A percentile compares a stretch with the other conserved stretches of the same genome.
phyloP scores from a whole-genome alignment of 2,113 vertebrate species.

The Thomomys bottae region DNA sequence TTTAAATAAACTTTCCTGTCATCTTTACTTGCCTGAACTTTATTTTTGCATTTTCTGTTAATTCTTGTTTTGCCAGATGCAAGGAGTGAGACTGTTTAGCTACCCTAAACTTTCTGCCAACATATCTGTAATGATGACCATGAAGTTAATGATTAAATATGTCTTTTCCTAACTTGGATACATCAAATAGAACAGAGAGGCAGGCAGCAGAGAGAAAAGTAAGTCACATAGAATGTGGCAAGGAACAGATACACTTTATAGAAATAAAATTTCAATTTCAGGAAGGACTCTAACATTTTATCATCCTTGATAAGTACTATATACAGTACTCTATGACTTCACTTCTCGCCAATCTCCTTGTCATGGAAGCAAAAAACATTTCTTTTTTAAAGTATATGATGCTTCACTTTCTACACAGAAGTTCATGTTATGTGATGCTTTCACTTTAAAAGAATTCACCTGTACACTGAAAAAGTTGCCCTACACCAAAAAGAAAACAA shows the following conservation, averaged over 20 bases:
- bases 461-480: background rate
- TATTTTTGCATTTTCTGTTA: no score
- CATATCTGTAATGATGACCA: no score
- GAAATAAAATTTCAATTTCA: background rate
- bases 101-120: no score
- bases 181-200: no score
- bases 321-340: background rate
- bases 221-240: background rate
- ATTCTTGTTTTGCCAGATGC: no score
- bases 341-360: background rate
- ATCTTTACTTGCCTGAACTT: no score
- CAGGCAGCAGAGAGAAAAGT: background rate
- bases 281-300: background rate
- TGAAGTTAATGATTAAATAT: no score
- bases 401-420: background rate
- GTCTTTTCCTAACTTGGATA: no score
- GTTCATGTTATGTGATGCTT: background rate
- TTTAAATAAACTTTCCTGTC: no score
- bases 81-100: no score
- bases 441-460: background rate
- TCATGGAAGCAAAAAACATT: background rate
- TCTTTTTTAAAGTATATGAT: background rate
- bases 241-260: accelerated
- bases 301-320: background rate
- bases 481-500: no score